Base-by-base conservation (phyloP, 1,140 invertebrate species). In the Onthophagus taurus region DNA sequence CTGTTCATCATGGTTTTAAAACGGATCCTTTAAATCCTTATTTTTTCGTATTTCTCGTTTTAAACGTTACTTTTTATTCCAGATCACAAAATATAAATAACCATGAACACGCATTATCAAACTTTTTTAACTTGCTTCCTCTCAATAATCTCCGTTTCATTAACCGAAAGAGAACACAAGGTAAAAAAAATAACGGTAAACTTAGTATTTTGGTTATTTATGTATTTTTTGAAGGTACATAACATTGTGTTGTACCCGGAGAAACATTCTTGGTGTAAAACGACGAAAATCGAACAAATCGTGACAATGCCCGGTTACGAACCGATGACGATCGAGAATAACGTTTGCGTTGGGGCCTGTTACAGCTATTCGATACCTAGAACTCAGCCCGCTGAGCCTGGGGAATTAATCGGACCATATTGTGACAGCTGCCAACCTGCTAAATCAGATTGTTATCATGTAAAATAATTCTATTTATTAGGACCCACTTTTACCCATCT, bases 241-340 rank as follows among this genome's bases (percentile, higher is more conserved):
- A 80, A 80, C 50, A 78, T 80, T 43, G 75, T 80, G 3, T 58
- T 80, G 8, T 79, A 80, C 51, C 77, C 77, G 2, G 75, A 80
- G 52, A 76, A 77, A 50, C 74, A 80, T 51, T 79, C 77, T n/a
- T 79, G 78, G 77, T 80, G 78, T 55, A 75, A 78, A 52, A 77
- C 74, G 4, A 78, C 76, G 11, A 70, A 72, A 3, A 80, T 81
- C 42, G 75, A 77, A 51, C 77, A 81, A 59, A 73, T 80, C 4
- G 71, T 81, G 14, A 69, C 74, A 11, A 71, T 71, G 54, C 70
- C 75, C 2, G 72, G 75, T 23, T 80, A 76, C 50, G 70, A 72
- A 18, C 69, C 76, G 0, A 66, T 75, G 48, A 76, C 78, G 52
- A 70, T 81, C 44, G 75, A 79, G 49, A 81, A 81, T 59, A 76